Evolutionary conservation across 1,140 invertebrate genomes (phyloP), one percentile per base, ranked within the genome.

Genomic region (Diabrotica undecimpunctata): DNA sequence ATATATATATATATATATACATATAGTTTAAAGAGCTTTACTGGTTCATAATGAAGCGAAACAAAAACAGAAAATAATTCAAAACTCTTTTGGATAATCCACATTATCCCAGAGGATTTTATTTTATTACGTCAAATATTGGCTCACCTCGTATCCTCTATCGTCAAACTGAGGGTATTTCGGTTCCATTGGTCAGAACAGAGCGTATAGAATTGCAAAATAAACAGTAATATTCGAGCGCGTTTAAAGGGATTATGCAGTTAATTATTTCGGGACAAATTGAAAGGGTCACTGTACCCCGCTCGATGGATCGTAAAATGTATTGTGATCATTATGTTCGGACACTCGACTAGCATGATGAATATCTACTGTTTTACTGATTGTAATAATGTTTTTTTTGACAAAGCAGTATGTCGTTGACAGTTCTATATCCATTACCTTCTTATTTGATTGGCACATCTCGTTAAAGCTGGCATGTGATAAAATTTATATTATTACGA

Each of bases 201-300:
- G 36, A 35, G 41, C 36, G 25, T 12, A 54, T 41, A 54, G 9
- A 62, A 55, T 62, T 62, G 53, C 61, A 55, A 62, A 62, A 62
- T 62, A 62, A 62, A 62, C 61, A 62, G 38, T 62, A 55, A 62
- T 62, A 62, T 62, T 38, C 61, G 11, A 35, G 51, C 51, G n/a
- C 61, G 61, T 54, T 62, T 62, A 35, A 54, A 62, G 38, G 61
- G 53, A 62, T 62, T 62, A 62, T 35, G 53, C 52, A 62, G 61
- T 62, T 62, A 62, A 62, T 62, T 55, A 62, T 62, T 55, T 35
- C 12, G n/a, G 61, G 35, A 2, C 38, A 62, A 62, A 62, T 62
- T 62, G 61, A 62, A 62, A 62, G 61, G 61, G 61, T 54, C 38
- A 5, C 51, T 6, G 25, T 39, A 14, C 35, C 12, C n/a, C 36